Base-by-base conservation (phyloP, 2,797 vertebrate genomes). In the Molossus alvarezi region DNA sequence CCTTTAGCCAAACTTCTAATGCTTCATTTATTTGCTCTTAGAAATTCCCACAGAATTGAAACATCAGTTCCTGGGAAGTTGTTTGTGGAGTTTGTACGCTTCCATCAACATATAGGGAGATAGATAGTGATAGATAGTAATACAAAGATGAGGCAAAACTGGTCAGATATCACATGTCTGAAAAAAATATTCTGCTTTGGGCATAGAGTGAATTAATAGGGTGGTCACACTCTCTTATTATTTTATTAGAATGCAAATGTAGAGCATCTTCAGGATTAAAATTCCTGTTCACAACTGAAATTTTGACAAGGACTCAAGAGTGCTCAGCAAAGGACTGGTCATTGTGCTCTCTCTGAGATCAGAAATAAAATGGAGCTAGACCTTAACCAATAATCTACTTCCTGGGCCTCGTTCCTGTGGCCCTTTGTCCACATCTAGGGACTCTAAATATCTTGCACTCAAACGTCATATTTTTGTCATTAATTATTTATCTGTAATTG, bases 401-500 rank as follows among this genome's bases (percentile, higher is more conserved):
- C 58, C 51, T 80, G 53, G 29, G 29, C 6, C 27, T 90, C 29
- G 8, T 57, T 89, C 6, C 4, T 90, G 51, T 77, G 25, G 33
- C 23, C 75, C 6, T 45, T 93, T 48, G 13, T 84, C 12, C 20
- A 75, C 4, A 60, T 14, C 1, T 87, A 85, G 9, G 67, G 27
- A 95, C 29, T 55, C 48, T 53, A 15, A 90, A 90, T 18, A 67
- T 80, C 58, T 23, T 72, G 14, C 2, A 72, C 6, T 76, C 25
- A 85, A 67, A 92, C 23, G 5, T 58, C 10, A 4, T 53, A 51
- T 58, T 92, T 83, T 84, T 84, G 60, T 69, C 21, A 86, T 92
- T 72, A 90, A 62, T 87, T 76, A 48, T 88, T 86, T 93, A 62
- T 69, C 25, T 87, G 4, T 79, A 81, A 76, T 84, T 72, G 60